Evolutionary conservation across 2,797 vertebrate genomes (phyloP), one percentile per base, ranked within the genome.

Genomic region (Champsocephalus esox): DNA sequence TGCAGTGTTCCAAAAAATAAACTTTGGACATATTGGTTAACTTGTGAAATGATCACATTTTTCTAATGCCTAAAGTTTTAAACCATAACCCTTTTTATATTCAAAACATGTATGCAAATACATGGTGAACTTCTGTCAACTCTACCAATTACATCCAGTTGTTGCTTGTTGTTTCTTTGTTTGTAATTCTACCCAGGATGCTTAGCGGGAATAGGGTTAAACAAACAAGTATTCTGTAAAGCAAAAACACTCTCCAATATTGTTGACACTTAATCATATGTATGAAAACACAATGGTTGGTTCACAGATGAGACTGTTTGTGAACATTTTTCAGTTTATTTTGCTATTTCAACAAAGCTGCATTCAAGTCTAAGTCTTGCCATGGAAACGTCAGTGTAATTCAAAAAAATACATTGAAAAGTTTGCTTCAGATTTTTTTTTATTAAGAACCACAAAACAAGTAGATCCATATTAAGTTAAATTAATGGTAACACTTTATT

Each of bases 171-270:
- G 64, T 28, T 0, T 13, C 32, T 52, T 64, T 67, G 49, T 73
- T 73, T 77, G 44, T 51, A n/a, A 55, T 45, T 72, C 59, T 17
- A 55, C 21, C 21, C 60, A 56, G 54, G 12, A 60, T 60, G 49
- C 55, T 60, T 44, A 7, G 32, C 21, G 3, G 43, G 59, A 73
- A 64, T 54, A 38, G 28, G 4, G 46, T 57, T 58, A n/a, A 45
- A 46, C 12, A 54, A 63, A 66, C 62, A 49, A 60, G 48, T 38
- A 28, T 44, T 71, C 54, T 72, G 56, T 66, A 58, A 60, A 61
- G 19, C n/a, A 75, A 70, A 56, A 38, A 34, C 50, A 57, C 44
- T 24, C 12, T 32, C 2, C 32, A 34, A 10, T 50, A 6, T 16
- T 66, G 51, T 73, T 65, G 24, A 17, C 41, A 24, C 16, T 57